Conservation (phyloP, 2,797 vertebrate genomes). For the Alcedo atthis region DNA sequence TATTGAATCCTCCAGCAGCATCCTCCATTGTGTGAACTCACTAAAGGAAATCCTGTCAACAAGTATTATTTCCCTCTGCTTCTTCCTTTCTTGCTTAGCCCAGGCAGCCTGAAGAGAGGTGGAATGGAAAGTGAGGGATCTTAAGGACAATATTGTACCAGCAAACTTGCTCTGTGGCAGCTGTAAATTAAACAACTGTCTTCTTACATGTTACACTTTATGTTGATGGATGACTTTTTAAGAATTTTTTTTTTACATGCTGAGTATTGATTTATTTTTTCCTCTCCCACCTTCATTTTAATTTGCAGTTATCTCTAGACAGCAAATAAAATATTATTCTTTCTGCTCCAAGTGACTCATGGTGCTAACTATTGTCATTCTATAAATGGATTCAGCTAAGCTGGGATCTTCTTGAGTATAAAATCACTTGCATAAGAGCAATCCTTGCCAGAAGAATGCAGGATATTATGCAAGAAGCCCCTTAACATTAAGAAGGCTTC, state of each 20-base stretch:
- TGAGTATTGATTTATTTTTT: conserved; percentile 1
- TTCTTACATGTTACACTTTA: conserved; percentile 38
- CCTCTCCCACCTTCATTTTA: conserved; percentile 22
- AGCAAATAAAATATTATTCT: conserved; percentile 72
- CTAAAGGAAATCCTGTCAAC: conserved; percentile 67
- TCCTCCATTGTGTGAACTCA: conserved; percentile 31
- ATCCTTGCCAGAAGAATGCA: conserved; percentile 47
- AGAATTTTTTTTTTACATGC: conserved; percentile 36
- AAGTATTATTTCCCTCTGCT: conserved; percentile 43
- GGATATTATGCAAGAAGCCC: conserved; percentile 42
- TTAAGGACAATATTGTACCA: conserved; percentile 26
- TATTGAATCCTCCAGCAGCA: conserved; percentile 21
- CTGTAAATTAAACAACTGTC: conserved; percentile 60
- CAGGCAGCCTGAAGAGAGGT: background rate
- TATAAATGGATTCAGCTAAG: conserved; percentile 53
- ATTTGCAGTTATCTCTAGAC: conserved; percentile 69
- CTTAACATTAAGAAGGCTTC: conserved; percentile 38
- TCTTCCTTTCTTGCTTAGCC: background rate
- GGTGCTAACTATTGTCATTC: conserved; percentile 60
- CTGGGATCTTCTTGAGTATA: conserved; percentile 44
- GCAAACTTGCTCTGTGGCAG: conserved; percentile 27
- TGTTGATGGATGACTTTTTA: conserved; percentile 60
- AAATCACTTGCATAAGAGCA: conserved; percentile 64
- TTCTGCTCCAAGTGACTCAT: conserved; percentile 69
- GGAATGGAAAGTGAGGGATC: conserved; percentile 47